These are phyloP conservation scores for Sphaerophoria taeniata DNA, from an alignment of 2,888 invertebrate species.

Conservation along the genomic window DNA sequence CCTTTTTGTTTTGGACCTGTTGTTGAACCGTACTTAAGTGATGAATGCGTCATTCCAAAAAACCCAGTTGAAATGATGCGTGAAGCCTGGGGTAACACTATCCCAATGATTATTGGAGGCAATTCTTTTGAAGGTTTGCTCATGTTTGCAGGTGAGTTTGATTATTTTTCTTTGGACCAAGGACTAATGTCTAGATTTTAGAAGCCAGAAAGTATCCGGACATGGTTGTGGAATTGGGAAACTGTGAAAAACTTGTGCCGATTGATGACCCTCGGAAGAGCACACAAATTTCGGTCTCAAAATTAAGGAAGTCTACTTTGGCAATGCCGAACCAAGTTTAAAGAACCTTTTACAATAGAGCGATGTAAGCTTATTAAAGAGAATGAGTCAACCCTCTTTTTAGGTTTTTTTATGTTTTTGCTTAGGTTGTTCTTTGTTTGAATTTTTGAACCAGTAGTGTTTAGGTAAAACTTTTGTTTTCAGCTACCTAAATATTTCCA, in stretches of 20 bases:
- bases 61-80: constrained; percentile 81
- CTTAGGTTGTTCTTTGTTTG: too few relatives aligned
- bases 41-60: constrained; percentile 80
- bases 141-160: constrained; percentile 77
- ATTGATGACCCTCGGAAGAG: constrained; percentile 78
- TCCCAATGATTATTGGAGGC: constrained; percentile 81
- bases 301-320: constrained; percentile 83
- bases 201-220: constrained; percentile 80
- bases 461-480: too few relatives aligned
- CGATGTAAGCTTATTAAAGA: constrained; percentile 78
- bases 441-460: too few relatives aligned
- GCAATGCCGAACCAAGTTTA: constrained; percentile 80
- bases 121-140: constrained; percentile 81
- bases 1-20: constrained; percentile 80
- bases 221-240: constrained; percentile 77
- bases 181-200: background rate
- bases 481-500: background rate
- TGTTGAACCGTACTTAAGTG: constrained; percentile 79
- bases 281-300: constrained; percentile 80
- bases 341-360: constrained; percentile 81
- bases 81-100: constrained; percentile 80
- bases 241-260: constrained; percentile 81
- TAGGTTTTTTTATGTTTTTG: too few relatives aligned
- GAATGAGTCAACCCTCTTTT: too few relatives aligned
- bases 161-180: background rate